Evolutionary conservation across 2,113 vertebrate species (phyloP).

Genomic region (Mus pahari): DNA sequence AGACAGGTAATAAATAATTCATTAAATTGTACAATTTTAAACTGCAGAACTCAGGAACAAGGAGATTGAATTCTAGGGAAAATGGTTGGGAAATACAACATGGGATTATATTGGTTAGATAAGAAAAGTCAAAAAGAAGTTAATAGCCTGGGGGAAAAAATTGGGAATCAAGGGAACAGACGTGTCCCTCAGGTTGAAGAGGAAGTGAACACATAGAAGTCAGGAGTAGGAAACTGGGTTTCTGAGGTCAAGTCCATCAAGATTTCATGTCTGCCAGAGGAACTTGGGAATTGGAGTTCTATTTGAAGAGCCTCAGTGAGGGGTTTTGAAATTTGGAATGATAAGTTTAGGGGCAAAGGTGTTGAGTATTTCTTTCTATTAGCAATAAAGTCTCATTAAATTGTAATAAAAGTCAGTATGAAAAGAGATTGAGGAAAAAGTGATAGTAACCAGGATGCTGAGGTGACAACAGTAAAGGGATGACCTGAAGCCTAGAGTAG

Average conservation of each 20-base stretch:
- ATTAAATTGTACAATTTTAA: constrained; percentile 40
- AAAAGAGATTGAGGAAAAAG: constrained; percentile 20
- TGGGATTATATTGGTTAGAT: background rate
- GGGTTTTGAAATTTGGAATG: constrained; percentile 12
- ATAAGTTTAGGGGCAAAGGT: constrained; percentile 20
- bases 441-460: constrained; percentile 18
- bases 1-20: constrained; percentile 12
- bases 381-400: constrained; percentile 43
- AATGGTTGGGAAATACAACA: background rate
- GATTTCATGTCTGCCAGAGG: constrained; percentile 4
- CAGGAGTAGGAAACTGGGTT: background rate
- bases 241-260: constrained; percentile 36
- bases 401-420: constrained; percentile 26
- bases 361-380: background rate
- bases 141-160: background rate
- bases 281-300: constrained; percentile 49
- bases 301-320: background rate
- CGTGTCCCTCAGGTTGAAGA: constrained; percentile 17
- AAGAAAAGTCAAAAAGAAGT: background rate
- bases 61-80: constrained; percentile 28
- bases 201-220: background rate
- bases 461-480: background rate
- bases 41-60: background rate
- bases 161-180: background rate
- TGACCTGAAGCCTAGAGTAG: background rate